Conservation (phyloP, 2,888 invertebrate genomes). For the Labia minor region DNA sequence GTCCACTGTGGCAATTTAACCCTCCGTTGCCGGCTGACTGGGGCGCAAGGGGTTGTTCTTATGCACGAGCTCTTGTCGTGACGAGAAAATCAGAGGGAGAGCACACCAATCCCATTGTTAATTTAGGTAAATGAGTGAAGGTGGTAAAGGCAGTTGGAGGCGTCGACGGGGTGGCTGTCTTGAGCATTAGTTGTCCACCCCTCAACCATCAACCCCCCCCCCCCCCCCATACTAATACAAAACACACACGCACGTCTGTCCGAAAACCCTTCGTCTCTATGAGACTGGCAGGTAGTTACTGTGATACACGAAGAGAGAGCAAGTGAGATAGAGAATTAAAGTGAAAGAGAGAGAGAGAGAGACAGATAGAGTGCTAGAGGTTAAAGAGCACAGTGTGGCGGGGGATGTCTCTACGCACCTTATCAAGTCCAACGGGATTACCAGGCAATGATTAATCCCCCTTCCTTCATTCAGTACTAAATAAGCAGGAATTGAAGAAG, state of each 20-base stretch:
- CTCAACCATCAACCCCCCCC: not conserved
- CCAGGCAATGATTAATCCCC: not conserved
- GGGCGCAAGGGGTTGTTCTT: not conserved
- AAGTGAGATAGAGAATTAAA: too few species aligned
- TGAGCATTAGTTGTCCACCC: not conserved
- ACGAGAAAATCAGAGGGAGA: not conserved
- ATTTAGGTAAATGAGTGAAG: constrained; percentile 13
- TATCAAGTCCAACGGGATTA: not conserved
- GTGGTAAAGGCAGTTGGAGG: not conserved
- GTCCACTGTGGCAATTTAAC: not conserved
- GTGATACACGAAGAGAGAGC: too few species aligned
- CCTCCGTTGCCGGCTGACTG: not conserved
- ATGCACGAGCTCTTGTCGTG: constrained; percentile 8
- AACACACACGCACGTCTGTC: not conserved
- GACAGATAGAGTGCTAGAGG: not conserved
- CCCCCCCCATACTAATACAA: not conserved
- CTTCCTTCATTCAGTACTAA: not conserved
- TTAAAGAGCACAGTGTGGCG: not conserved
- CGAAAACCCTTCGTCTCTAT: not conserved
- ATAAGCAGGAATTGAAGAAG: too few species aligned
- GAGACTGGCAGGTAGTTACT: constrained; percentile 7
- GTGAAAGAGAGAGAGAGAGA: not conserved
- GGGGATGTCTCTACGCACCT: not conserved
- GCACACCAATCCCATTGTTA: constrained; percentile 1
- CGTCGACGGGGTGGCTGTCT: constrained; percentile 6